phyloP scores from a whole-genome alignment of 2,888 invertebrate genomes.

The Philonicus albiceps region DNA sequence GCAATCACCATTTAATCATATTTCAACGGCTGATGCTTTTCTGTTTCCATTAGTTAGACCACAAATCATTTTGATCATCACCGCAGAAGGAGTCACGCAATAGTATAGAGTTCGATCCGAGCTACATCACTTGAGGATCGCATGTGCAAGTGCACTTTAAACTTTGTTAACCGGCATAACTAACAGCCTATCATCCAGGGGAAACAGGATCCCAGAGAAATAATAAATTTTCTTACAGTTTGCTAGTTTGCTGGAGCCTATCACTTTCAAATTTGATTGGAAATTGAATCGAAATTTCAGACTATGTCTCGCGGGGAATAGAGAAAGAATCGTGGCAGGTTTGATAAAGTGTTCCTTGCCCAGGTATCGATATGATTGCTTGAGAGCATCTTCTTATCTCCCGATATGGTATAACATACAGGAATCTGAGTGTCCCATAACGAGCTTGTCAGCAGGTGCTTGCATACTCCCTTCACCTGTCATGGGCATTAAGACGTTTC shows the following conservation, averaged over 20 bases:
- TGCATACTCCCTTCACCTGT: not conserved
- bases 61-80: constrained; percentile 26
- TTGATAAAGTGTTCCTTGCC: not conserved
- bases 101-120: not conserved
- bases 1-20: constrained; percentile 3
- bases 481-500: constrained; percentile 17
- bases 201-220: not conserved
- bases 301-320: not conserved
- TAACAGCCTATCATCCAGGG: not conserved
- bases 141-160: constrained; percentile 26
- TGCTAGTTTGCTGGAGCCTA: not conserved
- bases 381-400: not conserved
- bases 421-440: not conserved
- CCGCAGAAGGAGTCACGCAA: constrained; percentile 13
- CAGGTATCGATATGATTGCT: not conserved
- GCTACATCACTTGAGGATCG: not conserved
- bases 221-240: not conserved
- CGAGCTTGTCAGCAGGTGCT: not conserved
- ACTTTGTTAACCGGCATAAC: not conserved
- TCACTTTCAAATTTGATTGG: not conserved
- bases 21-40: not conserved
- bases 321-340: not conserved
- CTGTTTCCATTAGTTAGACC: not conserved
- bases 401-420: not conserved
- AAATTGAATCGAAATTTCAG: not conserved